Evolutionary conservation across 1,140 invertebrate genomes (phyloP).

Genomic region (Bombus superbus): DNA sequence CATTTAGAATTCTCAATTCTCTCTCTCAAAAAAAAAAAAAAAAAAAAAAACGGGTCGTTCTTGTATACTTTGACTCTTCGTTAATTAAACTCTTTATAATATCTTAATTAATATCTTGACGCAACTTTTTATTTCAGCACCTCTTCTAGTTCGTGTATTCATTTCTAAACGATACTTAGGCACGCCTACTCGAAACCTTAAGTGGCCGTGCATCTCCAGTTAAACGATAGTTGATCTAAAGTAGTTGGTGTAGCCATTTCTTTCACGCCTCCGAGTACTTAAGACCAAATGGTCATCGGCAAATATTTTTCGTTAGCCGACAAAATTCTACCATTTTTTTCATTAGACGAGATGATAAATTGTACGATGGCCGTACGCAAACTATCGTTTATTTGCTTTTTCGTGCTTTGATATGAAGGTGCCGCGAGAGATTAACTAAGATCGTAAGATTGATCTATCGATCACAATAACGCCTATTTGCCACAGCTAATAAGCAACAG

Average conservation of each 20-base stretch:
- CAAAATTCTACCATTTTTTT: not conserved
- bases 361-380: too few species aligned
- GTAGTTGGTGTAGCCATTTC: not conserved
- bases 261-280: not conserved
- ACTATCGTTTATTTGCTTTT: too few species aligned
- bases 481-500: not conserved
- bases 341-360: not conserved
- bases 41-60: too few species aligned
- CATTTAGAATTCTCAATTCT: too few species aligned
- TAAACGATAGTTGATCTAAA: not conserved
- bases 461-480: not conserved
- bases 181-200: not conserved
- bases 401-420: not conserved
- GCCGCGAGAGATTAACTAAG: constrained; percentile 1
- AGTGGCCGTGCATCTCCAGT: too few species aligned
- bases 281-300: not conserved
- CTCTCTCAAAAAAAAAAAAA: too few species aligned
- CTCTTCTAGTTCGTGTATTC: not conserved
- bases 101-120: too few species aligned
- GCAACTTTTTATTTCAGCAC: not conserved
- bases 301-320: not conserved
- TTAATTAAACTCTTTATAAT: not conserved
- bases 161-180: not conserved
- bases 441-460: not conserved
- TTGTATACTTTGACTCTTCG: not conserved